phyloP scores from a whole-genome alignment of 2,888 invertebrate genomes.

The Bursaphelenchus okinawaensis region DNA sequence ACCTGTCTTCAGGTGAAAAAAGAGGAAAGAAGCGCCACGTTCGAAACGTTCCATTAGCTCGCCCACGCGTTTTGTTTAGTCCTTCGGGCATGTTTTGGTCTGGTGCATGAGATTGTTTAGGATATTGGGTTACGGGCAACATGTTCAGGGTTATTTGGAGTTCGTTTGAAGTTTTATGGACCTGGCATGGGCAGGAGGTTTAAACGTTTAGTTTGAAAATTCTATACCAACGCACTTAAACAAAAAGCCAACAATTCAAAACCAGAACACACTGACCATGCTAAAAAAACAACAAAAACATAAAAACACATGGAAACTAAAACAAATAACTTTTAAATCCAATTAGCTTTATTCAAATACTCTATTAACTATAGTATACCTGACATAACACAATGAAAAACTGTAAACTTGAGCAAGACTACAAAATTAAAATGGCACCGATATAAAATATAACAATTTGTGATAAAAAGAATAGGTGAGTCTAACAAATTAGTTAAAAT shows the following conservation, averaged over 20 bases:
- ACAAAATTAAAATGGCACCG: background rate
- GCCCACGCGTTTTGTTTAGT: background rate
- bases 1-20: background rate
- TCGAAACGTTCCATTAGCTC: background rate
- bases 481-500: background rate
- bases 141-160: too few species aligned
- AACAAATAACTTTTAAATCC: background rate
- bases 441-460: background rate
- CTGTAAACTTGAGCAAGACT: background rate
- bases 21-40: background rate
- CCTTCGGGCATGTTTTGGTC: too few species aligned
- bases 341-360: background rate
- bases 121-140: too few species aligned
- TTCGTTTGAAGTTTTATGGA: too few species aligned
- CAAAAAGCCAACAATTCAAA: too few species aligned
- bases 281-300: background rate
- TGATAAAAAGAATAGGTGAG: background rate
- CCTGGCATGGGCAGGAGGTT: too few species aligned
- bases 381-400: background rate
- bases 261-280: too few species aligned
- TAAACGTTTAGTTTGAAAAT: too few species aligned
- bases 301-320: background rate
- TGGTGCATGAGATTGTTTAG: too few species aligned
- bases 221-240: too few species aligned
- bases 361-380: background rate